Evolutionary conservation across 2,797 vertebrate genomes (phyloP), one percentile per base, ranked within the genome.

Genomic region (Alfaro cultratus): DNA sequence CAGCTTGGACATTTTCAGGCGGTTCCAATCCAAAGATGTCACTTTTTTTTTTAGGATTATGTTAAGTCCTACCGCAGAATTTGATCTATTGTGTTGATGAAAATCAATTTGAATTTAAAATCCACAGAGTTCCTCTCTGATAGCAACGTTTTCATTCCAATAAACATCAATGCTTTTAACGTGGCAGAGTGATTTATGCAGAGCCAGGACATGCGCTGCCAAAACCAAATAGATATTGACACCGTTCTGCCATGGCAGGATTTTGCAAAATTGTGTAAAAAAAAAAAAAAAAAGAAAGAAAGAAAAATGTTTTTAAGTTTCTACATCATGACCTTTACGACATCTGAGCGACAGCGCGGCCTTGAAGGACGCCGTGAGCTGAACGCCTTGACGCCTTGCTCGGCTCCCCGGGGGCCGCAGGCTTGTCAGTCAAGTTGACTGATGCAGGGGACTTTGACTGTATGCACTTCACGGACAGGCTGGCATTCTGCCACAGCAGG

Each of bases 361-460:
- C 64, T 73, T 72, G 41, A 73, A 73, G 45, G 62, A 73, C 23
- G 34, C 72, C 21, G 45, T 68, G 77, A 82, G 79, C 80, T 82
- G 76, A 84, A 77, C 77, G 49, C 77, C 75, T 76, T 29, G 73
- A 83, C 86, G 80, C 80, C 73, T 73, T 45, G 57, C 75, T 34
- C 55, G 39, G 49, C 45, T 64, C 51, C 39, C 72, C 6, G 1
- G 41, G 77, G 79, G 57, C 55, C 78, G 68, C 76, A 49, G 77
- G 82, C 77, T 31, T 89, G 86, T 80, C 90, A 86, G 43, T 87
- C 85, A 85, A 47, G 74, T n/a, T 23, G 49, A 85, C 60, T 82
- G 85, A 87, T 80, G 74, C 43, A 47, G 77, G 67, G 67, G 83
- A 86, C 82, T 85, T 74, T 85, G 79, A 81, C 71, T 83, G 80